These are phyloP conservation scores for Hypanus sabinus DNA, from an alignment of 2,113 vertebrate species.

Conservation along the genomic window DNA sequence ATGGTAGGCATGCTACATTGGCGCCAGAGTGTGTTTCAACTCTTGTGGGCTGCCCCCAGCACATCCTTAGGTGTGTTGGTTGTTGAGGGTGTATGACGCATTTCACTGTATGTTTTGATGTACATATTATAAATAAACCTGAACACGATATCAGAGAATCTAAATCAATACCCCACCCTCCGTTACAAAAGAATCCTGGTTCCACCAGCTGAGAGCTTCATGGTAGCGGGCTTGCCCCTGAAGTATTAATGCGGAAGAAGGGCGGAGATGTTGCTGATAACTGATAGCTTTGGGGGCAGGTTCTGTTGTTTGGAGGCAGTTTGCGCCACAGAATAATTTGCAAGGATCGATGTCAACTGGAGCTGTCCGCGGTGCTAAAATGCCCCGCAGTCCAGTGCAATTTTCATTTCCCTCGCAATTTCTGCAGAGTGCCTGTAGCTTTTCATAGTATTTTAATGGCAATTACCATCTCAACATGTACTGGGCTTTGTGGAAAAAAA, in stretches of 20 bases:
- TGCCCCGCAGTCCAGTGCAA: background rate
- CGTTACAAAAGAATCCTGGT: background rate
- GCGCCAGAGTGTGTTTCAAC: no score
- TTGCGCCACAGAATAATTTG: background rate
- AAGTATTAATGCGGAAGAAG: background rate
- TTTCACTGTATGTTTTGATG: no score
- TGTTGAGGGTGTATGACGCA: no score
- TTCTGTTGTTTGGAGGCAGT: background rate
- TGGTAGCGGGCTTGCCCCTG: background rate
- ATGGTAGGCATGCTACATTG: no score
- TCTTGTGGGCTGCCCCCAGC: no score
- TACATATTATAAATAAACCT: no score
- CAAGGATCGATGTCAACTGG: background rate
- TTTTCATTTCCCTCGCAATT: background rate
- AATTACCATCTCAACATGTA: background rate
- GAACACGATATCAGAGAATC: no score
- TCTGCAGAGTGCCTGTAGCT: background rate
- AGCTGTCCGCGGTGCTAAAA: background rate
- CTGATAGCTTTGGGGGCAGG: no score
- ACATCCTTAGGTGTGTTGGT: no score
- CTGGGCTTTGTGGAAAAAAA: background rate
- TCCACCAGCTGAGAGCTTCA: no score
- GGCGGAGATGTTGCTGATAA: background rate
- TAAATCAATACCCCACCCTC: background rate
- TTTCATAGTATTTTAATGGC: background rate